A percentile compares a stretch with the other conserved stretches of the same genome.
These are phyloP conservation scores for Anoplius nigerrimus DNA, from an alignment of 2,888 invertebrate genomes.

Conservation along the genomic window DNA sequence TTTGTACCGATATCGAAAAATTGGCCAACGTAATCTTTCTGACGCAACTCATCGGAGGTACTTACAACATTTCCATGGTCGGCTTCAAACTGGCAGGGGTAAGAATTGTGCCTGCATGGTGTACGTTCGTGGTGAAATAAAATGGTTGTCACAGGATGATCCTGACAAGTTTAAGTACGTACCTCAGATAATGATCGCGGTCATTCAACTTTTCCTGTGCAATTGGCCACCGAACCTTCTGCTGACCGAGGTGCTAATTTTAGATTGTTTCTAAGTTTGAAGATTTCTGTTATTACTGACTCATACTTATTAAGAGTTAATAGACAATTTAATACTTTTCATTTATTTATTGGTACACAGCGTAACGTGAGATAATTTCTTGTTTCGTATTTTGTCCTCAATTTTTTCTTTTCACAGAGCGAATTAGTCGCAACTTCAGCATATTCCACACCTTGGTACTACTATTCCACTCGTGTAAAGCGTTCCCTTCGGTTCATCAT, in stretches of 20 bases:
- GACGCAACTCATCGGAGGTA: constrained; percentile 49
- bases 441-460: constrained; percentile 51
- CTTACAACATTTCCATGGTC: constrained; percentile 53
- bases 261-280: too few relatives aligned
- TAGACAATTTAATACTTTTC: not conserved
- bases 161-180: constrained; percentile 49
- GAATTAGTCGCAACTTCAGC: constrained; percentile 39
- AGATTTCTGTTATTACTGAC: too few relatives aligned
- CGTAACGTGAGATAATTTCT: too few relatives aligned
- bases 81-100: constrained; percentile 56
- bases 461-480: constrained; percentile 24
- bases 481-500: constrained; percentile 45
- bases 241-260: constrained; percentile 41
- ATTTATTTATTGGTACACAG: too few relatives aligned
- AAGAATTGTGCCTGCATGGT: constrained; percentile 13
- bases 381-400: not conserved
- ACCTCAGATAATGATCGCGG: constrained; percentile 47
- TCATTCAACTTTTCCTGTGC: constrained; percentile 53
- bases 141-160: constrained; percentile 40
- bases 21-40: constrained; percentile 45
- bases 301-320: too few relatives aligned
- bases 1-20: constrained; percentile 43
- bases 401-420: constrained; percentile 40
- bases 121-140: not conserved
- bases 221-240: constrained; percentile 58